These are phyloP conservation scores for Nesometra sesokonis DNA, from an alignment of 35 echinoderm and acorn worm genomes.

Conservation along the genomic window DNA sequence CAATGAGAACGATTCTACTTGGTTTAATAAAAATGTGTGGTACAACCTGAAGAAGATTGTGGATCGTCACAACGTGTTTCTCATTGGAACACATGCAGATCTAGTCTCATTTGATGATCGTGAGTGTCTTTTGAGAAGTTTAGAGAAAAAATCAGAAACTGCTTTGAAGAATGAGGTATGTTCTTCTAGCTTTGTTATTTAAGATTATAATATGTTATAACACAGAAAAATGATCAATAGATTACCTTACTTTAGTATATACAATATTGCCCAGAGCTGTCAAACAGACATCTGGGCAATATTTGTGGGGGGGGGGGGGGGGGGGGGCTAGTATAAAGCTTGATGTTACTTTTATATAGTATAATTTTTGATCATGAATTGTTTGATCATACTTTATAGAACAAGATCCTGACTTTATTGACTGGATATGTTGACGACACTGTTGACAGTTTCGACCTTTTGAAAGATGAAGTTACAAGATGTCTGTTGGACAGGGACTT, in stretches of 20 bases:
- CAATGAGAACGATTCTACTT: not conserved
- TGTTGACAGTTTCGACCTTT: not conserved
- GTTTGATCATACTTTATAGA: not conserved
- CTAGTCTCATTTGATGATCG: not conserved
- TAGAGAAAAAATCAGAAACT: not conserved
- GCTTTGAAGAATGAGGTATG: not conserved
- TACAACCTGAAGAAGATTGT: not conserved
- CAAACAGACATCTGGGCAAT: too few species aligned
- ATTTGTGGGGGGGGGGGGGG: too few species aligned
- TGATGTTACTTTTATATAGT: too few species aligned
- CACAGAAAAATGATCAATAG: too few species aligned
- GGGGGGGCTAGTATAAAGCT: too few species aligned
- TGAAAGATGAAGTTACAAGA: not conserved
- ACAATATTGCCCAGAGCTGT: too few species aligned
- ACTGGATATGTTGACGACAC: not conserved
- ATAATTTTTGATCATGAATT: too few species aligned
- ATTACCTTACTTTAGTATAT: too few species aligned
- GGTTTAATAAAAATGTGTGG: not conserved
- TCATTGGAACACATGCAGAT: not conserved
- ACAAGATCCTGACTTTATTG: not conserved
- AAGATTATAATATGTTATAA: too few species aligned
- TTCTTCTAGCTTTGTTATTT: too few species aligned
- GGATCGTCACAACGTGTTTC: not conserved
- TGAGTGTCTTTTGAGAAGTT: not conserved
- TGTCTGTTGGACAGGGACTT: not conserved